Evolutionary conservation across 1,140 invertebrate species (phyloP).

Genomic region (Aphelenchoides avenae): DNA sequence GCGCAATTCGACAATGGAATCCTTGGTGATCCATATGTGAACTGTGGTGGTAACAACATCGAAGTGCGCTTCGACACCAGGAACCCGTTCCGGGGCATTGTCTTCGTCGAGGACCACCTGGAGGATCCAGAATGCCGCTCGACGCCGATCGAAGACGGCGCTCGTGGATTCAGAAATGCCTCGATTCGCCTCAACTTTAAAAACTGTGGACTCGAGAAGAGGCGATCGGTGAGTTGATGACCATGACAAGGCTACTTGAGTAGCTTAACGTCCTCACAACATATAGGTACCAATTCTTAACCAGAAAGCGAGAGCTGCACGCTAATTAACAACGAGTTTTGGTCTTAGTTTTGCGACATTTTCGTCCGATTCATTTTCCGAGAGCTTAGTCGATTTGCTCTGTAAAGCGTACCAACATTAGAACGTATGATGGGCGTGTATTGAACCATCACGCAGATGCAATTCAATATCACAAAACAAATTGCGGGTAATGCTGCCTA

Average conservation of each 20-base stretch:
- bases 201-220: slow-evolving; percentile 47
- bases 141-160: slow-evolving; percentile 32
- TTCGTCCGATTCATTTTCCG: too few species aligned
- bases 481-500: too few species aligned
- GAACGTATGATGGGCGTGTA: too few species aligned
- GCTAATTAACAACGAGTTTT: too few species aligned
- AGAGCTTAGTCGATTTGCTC: too few species aligned
- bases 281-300: too few species aligned
- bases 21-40: slow-evolving; percentile 51
- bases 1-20: slow-evolving; percentile 43
- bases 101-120: slow-evolving; percentile 54
- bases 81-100: slow-evolving; percentile 49
- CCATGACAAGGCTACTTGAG: slow-evolving; percentile 2
- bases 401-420: too few species aligned
- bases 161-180: slow-evolving; percentile 37
- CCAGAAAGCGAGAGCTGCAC: too few species aligned
- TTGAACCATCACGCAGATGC: too few species aligned
- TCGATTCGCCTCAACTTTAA: slow-evolving; percentile 50
- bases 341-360: too few species aligned
- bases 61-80: slow-evolving; percentile 56
- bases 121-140: slow-evolving; percentile 51
- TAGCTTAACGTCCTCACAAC: too few species aligned
- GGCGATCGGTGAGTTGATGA: slow-evolving; percentile 41
- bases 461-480: too few species aligned
- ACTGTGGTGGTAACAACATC: slow-evolving; percentile 52